These are phyloP conservation scores for Strigamia crassipes DNA, from an alignment of 2,888 invertebrate genomes.

Conservation along the genomic window DNA sequence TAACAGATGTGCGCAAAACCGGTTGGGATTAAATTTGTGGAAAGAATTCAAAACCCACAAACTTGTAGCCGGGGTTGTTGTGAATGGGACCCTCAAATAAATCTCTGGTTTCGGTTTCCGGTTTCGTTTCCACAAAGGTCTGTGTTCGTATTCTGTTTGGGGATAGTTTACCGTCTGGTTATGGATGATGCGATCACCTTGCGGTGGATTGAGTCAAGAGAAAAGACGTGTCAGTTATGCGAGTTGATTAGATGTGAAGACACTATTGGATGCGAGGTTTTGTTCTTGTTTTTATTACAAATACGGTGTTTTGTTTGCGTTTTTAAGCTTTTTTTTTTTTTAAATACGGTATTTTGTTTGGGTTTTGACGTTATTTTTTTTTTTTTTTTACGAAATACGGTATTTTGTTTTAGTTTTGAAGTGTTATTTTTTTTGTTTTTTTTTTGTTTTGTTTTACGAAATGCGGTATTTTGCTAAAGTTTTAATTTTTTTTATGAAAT, in stretches of 20 bases:
- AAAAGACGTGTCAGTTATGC: not conserved
- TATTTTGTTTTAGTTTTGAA: too few species aligned
- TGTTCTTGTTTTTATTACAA: too few species aligned
- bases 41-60: not conserved
- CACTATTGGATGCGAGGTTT: too few species aligned
- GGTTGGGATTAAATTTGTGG: not conserved
- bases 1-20: constrained; percentile 28
- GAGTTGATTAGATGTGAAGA: not conserved
- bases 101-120: constrained; percentile 21
- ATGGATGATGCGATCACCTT: constrained; percentile 4
- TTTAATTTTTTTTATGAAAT: too few species aligned
- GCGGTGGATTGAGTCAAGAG: not conserved
- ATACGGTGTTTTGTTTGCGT: too few species aligned
- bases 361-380: too few species aligned
- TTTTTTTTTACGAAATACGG: too few species aligned
- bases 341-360: too few species aligned
- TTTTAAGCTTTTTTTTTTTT: too few species aligned
- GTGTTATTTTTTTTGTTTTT: too few species aligned
- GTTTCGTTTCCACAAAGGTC: not conserved
- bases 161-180: constrained; percentile 2
- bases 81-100: constrained; percentile 2
- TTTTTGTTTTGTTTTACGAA: too few species aligned
- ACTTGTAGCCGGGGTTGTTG: not conserved
- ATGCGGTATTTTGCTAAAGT: too few species aligned
- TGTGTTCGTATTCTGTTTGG: not conserved